A percentile compares a stretch with the other conserved stretches of the same genome.
Evolutionary conservation across 1,140 invertebrate genomes (phyloP).

Genomic region (Ladona fulva): DNA sequence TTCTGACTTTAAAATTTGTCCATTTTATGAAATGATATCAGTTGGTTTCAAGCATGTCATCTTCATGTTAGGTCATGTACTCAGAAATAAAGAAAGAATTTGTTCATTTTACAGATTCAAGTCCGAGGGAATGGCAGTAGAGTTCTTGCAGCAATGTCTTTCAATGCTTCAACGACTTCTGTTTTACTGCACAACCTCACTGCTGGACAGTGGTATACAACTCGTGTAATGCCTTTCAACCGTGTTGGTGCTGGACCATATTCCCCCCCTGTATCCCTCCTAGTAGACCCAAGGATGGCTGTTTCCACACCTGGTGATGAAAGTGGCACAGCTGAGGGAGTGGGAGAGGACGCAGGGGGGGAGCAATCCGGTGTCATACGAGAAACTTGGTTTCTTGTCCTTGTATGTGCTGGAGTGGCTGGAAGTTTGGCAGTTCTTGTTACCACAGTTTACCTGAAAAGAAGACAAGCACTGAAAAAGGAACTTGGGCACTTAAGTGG

Average conservation of each 20-base stretch:
- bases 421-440: slow-evolving; percentile 55
- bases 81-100: background rate
- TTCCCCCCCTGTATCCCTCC: slow-evolving; percentile 47
- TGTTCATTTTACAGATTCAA: slow-evolving; percentile 45
- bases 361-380: slow-evolving; percentile 40
- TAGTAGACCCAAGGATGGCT: slow-evolving; percentile 45
- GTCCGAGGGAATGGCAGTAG: slow-evolving; percentile 51
- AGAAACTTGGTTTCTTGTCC: slow-evolving; percentile 67
- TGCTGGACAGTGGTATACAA: slow-evolving; percentile 58
- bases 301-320: background rate
- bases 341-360: slow-evolving; percentile 25
- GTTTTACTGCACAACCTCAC: slow-evolving; percentile 63
- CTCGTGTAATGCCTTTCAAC: slow-evolving; percentile 64
- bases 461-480: slow-evolving; percentile 50
- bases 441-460: slow-evolving; percentile 49
- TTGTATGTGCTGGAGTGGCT: slow-evolving; percentile 58
- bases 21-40: background rate
- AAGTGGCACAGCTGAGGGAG: background rate
- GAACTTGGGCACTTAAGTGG: slow-evolving; percentile 50
- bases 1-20: background rate
- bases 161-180: slow-evolving; percentile 62
- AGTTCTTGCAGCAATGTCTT: slow-evolving; percentile 56
- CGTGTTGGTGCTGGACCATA: slow-evolving; percentile 58
- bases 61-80: too few species aligned
- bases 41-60: too few species aligned